A percentile compares a stretch with the other conserved stretches of the same genome.
These are phyloP conservation scores for Lucifuga dentata DNA, from an alignment of 2,113 vertebrate genomes.

Conservation along the genomic window DNA sequence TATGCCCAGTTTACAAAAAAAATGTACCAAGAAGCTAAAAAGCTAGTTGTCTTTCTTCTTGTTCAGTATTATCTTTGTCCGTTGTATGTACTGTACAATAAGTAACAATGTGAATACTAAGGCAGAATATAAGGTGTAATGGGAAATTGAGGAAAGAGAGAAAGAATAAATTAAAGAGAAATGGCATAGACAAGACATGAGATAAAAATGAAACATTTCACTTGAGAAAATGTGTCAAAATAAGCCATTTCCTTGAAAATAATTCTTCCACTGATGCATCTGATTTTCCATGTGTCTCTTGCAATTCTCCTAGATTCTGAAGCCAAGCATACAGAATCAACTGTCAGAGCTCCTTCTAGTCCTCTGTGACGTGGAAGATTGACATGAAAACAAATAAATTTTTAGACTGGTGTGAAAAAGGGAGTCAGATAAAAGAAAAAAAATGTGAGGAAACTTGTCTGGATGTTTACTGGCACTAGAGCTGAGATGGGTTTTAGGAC, in stretches of 20 bases:
- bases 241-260: slow-evolving; percentile 38
- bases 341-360: slow-evolving; percentile 38
- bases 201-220: slow-evolving; percentile 24
- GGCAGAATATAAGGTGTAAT: too few relatives aligned
- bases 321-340: slow-evolving; percentile 21
- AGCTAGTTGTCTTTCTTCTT: background rate
- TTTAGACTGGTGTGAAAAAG: slow-evolving; percentile 7
- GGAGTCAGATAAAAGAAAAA: slow-evolving; percentile 23
- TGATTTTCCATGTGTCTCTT: slow-evolving; percentile 54
- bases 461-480: too few relatives aligned
- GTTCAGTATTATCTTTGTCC: background rate
- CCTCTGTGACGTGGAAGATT: slow-evolving; percentile 24
- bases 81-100: background rate
- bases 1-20: too few relatives aligned
- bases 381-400: slow-evolving; percentile 25
- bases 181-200: background rate
- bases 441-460: background rate
- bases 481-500: slow-evolving; percentile 22
- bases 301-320: slow-evolving; percentile 18
- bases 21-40: background rate
- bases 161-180: background rate
- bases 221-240: slow-evolving; percentile 45
- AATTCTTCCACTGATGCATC: slow-evolving; percentile 17
- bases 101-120: too few relatives aligned
- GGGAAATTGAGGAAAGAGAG: too few relatives aligned